Evolutionary conservation across 37 sponge, comb jelly and placozoan genomes (phyloP).

Genomic region (Axinella damicornis): DNA sequence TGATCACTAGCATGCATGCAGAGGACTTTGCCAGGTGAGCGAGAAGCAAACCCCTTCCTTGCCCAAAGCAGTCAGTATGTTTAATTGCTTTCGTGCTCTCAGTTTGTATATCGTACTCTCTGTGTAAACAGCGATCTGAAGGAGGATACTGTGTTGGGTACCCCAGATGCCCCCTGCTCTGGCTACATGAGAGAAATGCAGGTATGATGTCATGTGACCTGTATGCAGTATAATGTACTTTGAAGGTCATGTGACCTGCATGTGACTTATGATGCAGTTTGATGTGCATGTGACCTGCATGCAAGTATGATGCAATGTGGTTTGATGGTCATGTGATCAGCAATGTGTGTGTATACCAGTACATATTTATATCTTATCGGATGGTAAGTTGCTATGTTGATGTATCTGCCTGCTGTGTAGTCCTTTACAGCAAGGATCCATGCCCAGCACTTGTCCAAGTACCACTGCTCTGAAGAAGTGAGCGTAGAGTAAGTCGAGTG

Average conservation of each 20-base stretch:
- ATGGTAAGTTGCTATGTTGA: neutral
- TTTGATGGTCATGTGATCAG: neutral
- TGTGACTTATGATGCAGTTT: no score
- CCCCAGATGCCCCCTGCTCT: constrained; percentile 73
- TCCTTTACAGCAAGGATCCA: constrained; percentile 60
- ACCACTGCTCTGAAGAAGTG: constrained; percentile 44
- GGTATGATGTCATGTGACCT: constrained; percentile 20
- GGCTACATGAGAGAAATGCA: constrained; percentile 85
- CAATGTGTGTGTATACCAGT: neutral
- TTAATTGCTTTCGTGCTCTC: no score
- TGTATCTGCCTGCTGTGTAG: neutral
- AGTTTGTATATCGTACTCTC: no score
- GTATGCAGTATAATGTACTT: neutral
- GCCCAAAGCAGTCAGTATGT: no score
- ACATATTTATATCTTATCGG: neutral
- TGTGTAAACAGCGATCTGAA: constrained; percentile 26
- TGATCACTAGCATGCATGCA: constrained; percentile 81
- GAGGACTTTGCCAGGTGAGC: constrained; percentile 77
- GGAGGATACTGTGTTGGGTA: constrained; percentile 1
- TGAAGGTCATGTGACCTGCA: neutral
- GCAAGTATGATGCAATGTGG: neutral
- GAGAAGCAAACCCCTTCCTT: no score
- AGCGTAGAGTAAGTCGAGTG: constrained; percentile 30
- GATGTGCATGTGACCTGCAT: no score
- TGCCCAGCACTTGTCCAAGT: constrained; percentile 54